Conservation (phyloP, 2,888 invertebrate species). For the Antheraea yamamai region DNA sequence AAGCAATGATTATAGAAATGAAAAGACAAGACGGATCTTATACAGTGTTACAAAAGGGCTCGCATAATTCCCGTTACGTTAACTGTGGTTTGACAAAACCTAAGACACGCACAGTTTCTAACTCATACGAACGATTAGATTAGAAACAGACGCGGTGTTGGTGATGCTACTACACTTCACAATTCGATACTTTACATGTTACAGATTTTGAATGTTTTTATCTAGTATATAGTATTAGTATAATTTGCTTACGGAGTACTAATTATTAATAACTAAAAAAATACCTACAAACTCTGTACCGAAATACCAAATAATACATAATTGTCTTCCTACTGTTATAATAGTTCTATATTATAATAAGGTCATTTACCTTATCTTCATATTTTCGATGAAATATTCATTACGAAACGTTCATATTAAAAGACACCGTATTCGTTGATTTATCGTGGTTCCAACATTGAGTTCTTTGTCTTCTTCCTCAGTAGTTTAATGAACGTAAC, state of each 20-base stretch:
- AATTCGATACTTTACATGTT: background rate
- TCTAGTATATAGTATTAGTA: background rate
- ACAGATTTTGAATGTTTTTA: background rate
- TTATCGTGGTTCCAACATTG: conserved; percentile 59
- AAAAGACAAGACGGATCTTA: background rate
- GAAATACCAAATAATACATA: background rate
- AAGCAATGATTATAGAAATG: background rate
- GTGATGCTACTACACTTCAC: background rate
- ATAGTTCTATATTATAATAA: conserved; percentile 26
- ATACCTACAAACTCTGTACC: background rate
- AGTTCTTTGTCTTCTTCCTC: conserved; percentile 60
- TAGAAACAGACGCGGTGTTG: conserved; percentile 38
- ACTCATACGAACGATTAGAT: conserved; percentile 50
- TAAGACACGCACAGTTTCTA: background rate
- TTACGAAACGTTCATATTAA: conserved; percentile 53
- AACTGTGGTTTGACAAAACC: conserved; percentile 6
- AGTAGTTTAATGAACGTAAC: conserved; percentile 53
- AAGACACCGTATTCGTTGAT: conserved; percentile 65
- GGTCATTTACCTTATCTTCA: conserved; percentile 21
- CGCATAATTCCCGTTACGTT: background rate
- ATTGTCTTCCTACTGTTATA: background rate
- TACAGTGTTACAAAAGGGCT: background rate
- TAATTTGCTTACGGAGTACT: background rate
- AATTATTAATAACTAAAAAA: background rate
- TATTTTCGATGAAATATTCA: conserved; percentile 38